Evolutionary conservation across 2,888 invertebrate species (phyloP).

Genomic region (Xanthorhoe designata): DNA sequence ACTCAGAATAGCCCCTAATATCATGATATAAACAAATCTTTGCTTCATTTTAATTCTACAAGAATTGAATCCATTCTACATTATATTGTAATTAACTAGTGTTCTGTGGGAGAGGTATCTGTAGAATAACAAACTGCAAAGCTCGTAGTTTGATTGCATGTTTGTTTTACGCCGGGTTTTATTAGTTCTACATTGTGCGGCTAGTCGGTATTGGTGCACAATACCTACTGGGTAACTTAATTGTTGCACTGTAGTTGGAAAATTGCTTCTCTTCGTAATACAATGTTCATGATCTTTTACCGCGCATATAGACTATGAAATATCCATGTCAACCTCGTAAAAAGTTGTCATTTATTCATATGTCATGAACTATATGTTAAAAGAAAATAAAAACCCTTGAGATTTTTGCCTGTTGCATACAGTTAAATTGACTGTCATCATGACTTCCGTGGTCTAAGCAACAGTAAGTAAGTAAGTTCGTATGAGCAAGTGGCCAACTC

Average conservation of each 20-base stretch:
- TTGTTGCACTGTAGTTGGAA: background rate
- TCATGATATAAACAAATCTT: too few relatives aligned
- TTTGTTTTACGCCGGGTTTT: constrained; percentile 35
- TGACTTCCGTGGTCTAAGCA: too few relatives aligned
- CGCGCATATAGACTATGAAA: background rate
- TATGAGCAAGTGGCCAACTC: too few relatives aligned
- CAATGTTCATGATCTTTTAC: constrained; percentile 11
- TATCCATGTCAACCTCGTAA: too few relatives aligned
- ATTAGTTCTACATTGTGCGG: constrained; percentile 36
- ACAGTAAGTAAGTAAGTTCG: too few relatives aligned
- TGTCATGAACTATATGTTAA: too few relatives aligned
- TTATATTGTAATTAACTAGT: background rate
- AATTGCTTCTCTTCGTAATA: constrained; percentile 17
- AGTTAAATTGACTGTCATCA: too few relatives aligned
- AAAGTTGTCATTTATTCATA: too few relatives aligned
- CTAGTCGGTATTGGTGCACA: constrained; percentile 6
- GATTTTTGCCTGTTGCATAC: too few relatives aligned
- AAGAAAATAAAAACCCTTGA: too few relatives aligned
- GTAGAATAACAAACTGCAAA: constrained; percentile 18
- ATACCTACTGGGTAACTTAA: constrained; percentile 11
- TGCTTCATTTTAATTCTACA: too few relatives aligned
- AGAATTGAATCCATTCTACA: background rate
- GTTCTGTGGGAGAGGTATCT: background rate
- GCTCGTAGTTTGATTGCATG: constrained; percentile 41
- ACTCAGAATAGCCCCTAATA: too few relatives aligned